Percentiles rank a stretch among this genome's conserved stretches.
These are phyloP conservation scores for Mellilla xanthometata DNA, from an alignment of 2,888 invertebrate species.

Conservation along the genomic window DNA sequence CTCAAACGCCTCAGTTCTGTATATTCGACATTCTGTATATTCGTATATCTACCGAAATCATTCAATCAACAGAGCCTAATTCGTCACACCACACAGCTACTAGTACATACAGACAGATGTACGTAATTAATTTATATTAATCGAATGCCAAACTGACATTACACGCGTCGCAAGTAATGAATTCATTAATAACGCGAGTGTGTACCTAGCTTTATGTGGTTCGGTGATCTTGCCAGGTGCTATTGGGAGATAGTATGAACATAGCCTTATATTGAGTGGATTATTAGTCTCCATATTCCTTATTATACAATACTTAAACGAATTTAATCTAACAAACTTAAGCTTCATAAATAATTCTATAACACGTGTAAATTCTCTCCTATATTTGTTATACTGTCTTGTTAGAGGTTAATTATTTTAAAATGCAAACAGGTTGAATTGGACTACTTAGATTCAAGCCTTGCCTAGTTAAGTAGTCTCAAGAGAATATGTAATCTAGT, in stretches of 20 bases:
- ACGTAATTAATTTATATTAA: constrained; percentile 47
- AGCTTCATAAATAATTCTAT: too few relatives aligned
- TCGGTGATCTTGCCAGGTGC: constrained; percentile 2
- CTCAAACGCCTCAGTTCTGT: background rate
- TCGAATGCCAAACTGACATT: constrained; percentile 43
- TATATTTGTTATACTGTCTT: too few relatives aligned
- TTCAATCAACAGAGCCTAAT: constrained; percentile 31
- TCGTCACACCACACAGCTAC: constrained; percentile 27
- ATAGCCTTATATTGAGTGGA: too few relatives aligned
- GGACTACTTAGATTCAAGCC: too few relatives aligned
- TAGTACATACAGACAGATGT: constrained; percentile 20
- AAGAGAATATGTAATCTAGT: too few relatives aligned
- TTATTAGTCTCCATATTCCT: too few relatives aligned
- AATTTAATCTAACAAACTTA: too few relatives aligned
- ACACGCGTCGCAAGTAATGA: constrained; percentile 49
- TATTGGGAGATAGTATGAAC: background rate
- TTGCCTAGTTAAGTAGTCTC: too few relatives aligned
- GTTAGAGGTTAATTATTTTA: too few relatives aligned
- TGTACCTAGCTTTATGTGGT: background rate
- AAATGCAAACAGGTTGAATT: too few relatives aligned
- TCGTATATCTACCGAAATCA: constrained; percentile 16
- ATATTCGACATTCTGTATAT: background rate
- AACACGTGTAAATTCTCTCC: too few relatives aligned
- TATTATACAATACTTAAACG: too few relatives aligned
- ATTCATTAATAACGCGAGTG: constrained; percentile 49